phyloP scores from a whole-genome alignment of 2,797 vertebrate species.

The Cynopterus sphinx region DNA sequence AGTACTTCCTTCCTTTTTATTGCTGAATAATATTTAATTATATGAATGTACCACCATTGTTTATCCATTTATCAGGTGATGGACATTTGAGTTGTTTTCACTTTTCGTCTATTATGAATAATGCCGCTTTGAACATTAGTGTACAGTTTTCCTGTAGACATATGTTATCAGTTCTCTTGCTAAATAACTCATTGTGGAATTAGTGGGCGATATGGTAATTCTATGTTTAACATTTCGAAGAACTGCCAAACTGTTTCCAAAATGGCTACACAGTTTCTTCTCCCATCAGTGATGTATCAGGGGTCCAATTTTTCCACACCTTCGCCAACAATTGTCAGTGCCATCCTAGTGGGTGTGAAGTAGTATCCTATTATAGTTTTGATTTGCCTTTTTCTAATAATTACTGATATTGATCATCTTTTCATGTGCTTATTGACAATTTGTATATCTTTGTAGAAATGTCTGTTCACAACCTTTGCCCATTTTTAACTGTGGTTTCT shows the following conservation, averaged over 20 bases:
- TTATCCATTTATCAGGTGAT: background rate
- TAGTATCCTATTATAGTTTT: background rate
- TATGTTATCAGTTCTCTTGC: background rate
- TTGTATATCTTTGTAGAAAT: background rate
- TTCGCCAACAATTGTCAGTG: background rate
- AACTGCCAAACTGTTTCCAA: constrained; percentile 35
- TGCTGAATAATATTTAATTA: background rate
- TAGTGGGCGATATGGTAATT: background rate
- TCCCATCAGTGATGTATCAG: background rate
- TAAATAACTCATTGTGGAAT: background rate
- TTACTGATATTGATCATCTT: background rate
- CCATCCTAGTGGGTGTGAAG: background rate
- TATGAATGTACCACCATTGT: background rate
- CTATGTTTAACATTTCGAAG: background rate
- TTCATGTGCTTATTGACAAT: background rate
- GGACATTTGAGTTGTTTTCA: background rate
- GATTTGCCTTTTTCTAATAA: background rate
- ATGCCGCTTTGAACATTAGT: background rate
- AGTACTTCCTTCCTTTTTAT: background rate
- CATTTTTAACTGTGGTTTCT: constrained; percentile 5
- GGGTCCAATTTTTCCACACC: background rate
- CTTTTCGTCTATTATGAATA: background rate
- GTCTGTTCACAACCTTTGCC: background rate
- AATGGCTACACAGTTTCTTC: background rate
- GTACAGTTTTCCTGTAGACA: background rate